Percentiles rank a stretch among this genome's conserved stretches.
These are phyloP conservation scores for Troilus luridus DNA, from an alignment of 2,888 invertebrate species.

Conservation along the genomic window DNA sequence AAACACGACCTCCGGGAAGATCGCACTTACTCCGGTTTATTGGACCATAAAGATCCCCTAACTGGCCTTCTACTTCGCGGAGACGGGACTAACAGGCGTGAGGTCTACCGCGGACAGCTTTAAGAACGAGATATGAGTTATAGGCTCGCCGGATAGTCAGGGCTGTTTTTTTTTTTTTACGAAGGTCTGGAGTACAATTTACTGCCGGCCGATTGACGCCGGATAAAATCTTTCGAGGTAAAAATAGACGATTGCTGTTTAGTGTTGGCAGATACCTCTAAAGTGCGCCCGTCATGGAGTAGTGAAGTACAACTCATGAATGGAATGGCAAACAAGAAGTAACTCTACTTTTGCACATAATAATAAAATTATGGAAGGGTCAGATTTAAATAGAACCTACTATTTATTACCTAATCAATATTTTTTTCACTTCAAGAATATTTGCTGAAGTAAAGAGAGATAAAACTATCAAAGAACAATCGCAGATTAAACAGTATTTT, in stretches of 20 bases:
- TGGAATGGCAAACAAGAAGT: not conserved
- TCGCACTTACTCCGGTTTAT: constrained; percentile 41
- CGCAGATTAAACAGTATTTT: too few species aligned
- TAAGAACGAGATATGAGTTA: constrained; percentile 4
- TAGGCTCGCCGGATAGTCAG: not conserved
- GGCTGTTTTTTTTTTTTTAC: not conserved
- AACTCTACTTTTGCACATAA: too few species aligned
- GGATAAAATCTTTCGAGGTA: not conserved
- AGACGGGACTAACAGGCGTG: constrained; percentile 16
- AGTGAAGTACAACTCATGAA: not conserved
- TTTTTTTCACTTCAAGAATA: too few species aligned
- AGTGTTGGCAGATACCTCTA: not conserved
- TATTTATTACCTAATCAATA: too few species aligned
- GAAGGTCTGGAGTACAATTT: not conserved
- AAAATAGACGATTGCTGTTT: constrained; percentile 10
- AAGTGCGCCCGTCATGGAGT: not conserved
- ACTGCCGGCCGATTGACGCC: not conserved
- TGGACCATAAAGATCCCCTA: constrained; percentile 24
- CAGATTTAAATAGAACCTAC: too few species aligned
- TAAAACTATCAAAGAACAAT: too few species aligned
- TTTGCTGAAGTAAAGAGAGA: too few species aligned
- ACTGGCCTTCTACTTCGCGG: constrained; percentile 23
- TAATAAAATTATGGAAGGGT: too few species aligned
- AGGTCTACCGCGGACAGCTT: constrained; percentile 30
- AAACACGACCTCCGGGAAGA: not conserved